Percentiles rank a stretch among this genome's conserved stretches.
Evolutionary conservation across 1,140 invertebrate genomes (phyloP).

Genomic region (Anagrus nilaparvatae): DNA sequence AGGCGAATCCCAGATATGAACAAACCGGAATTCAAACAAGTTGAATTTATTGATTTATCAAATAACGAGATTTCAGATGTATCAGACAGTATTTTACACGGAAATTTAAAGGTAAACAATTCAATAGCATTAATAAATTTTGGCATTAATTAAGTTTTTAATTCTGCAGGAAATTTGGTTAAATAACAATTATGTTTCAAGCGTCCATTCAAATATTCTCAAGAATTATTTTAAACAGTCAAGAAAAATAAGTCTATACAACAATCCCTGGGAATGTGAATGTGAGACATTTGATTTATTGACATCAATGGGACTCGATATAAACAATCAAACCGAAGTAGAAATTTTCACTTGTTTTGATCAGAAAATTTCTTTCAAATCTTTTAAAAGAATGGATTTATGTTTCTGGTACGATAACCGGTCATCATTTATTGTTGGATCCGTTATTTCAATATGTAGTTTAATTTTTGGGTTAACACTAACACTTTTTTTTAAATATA

Average conservation of each 20-base stretch:
- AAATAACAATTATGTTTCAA: too few species aligned
- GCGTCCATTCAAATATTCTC: too few species aligned
- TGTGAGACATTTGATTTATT: not conserved
- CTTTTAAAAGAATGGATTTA: slow-evolving; percentile 42
- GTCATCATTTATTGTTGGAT: slow-evolving; percentile 32
- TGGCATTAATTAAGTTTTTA: too few species aligned
- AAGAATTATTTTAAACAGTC: not conserved
- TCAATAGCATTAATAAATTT: too few species aligned
- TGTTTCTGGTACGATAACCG: slow-evolving; percentile 41
- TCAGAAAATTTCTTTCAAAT: slow-evolving; percentile 32
- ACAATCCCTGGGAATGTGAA: slow-evolving; percentile 1
- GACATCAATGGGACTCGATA: too few species aligned
- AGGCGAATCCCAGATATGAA: too few species aligned
- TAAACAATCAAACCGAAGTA: slow-evolving; percentile 23
- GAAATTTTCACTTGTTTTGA: slow-evolving; percentile 38
- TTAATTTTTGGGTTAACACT: slow-evolving; percentile 41
- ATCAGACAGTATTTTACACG: too few species aligned
- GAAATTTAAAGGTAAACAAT: too few species aligned
- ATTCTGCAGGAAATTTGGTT: too few species aligned
- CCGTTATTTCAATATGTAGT: slow-evolving; percentile 39
- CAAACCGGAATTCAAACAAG: too few species aligned
- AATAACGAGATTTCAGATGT: slow-evolving; percentile 5
- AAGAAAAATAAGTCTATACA: not conserved
- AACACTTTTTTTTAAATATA: slow-evolving; percentile 53
- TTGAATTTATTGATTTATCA: not conserved